A percentile compares a stretch with the other conserved stretches of the same genome.
Evolutionary conservation across 1,140 invertebrate genomes (phyloP).

Genomic region (Helicorthomorpha holstii): DNA sequence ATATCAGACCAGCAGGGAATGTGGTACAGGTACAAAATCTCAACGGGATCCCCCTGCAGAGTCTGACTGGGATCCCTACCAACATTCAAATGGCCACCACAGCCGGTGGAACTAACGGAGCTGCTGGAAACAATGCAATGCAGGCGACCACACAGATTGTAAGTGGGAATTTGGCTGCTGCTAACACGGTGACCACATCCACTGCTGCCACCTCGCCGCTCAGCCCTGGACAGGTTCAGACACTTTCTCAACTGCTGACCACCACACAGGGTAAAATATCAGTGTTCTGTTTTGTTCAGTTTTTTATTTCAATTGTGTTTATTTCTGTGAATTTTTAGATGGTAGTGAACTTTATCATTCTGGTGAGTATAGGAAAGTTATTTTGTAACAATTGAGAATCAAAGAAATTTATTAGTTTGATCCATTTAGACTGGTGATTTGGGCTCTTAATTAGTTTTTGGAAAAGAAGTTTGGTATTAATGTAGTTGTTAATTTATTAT

Average conservation of each 20-base stretch:
- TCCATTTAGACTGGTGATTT: no score
- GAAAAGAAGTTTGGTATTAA: no score
- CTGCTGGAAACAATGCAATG: neutral
- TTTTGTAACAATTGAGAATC: no score
- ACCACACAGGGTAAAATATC: neutral
- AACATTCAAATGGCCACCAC: conserved; percentile 11
- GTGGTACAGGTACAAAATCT: conserved; percentile 24
- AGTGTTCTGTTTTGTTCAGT: no score
- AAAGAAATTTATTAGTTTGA: no score
- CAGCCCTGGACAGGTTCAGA: neutral
- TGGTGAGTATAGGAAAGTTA: no score
- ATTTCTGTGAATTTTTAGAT: no score
- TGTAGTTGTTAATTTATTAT: no score
- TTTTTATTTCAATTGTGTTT: no score
- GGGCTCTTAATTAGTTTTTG: no score
- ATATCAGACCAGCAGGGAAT: conserved; percentile 17
- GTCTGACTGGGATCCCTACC: conserved; percentile 12
- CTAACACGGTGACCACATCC: neutral
- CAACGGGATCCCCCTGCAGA: conserved; percentile 16
- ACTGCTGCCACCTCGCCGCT: neutral
- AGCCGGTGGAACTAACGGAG: conserved; percentile 11
- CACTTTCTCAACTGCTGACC: neutral
- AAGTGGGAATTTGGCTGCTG: neutral
- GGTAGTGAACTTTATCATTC: no score
- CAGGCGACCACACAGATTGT: neutral